Evolutionary conservation across 2,888 invertebrate genomes (phyloP).

Genomic region (Psococerastis gibbosa): DNA sequence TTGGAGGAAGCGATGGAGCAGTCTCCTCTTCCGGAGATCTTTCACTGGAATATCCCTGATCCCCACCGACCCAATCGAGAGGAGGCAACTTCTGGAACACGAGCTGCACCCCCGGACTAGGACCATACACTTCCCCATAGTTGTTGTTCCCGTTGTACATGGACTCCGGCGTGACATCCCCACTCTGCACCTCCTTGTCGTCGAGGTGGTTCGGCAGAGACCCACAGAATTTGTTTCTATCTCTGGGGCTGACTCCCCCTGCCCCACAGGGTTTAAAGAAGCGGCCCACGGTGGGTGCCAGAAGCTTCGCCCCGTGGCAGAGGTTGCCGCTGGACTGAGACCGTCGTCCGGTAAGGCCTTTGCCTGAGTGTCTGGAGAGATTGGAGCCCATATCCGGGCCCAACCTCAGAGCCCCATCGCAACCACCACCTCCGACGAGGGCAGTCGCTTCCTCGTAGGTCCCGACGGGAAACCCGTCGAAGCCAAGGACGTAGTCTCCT

Average conservation of each 20-base stretch:
- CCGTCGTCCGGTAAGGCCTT: constrained; percentile 48
- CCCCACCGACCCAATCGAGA: constrained; percentile 20
- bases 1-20: constrained; percentile 20
- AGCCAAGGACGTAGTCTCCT: constrained; percentile 15
- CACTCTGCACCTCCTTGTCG: constrained; percentile 27
- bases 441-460: constrained; percentile 4
- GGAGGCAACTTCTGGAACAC: constrained; percentile 8
- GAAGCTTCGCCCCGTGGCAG: constrained; percentile 32
- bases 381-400: constrained; percentile 45
- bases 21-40: constrained; percentile 58
- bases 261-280: constrained; percentile 11
- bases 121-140: constrained; percentile 30
- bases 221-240: constrained; percentile 29
- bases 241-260: constrained; percentile 16
- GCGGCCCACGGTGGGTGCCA: constrained; percentile 13
- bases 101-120: constrained; percentile 7
- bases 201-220: constrained; percentile 53
- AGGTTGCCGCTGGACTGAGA: constrained; percentile 57
- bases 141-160: constrained; percentile 31
- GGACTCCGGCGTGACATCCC: constrained; percentile 19
- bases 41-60: constrained; percentile 60
- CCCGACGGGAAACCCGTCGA: constrained; percentile 2
- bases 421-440: neutral
- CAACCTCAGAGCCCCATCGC: neutral
- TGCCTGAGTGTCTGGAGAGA: constrained; percentile 55